These are phyloP conservation scores for Pseudopipra pipra DNA, from an alignment of 2,113 vertebrate genomes.

Conservation along the genomic window DNA sequence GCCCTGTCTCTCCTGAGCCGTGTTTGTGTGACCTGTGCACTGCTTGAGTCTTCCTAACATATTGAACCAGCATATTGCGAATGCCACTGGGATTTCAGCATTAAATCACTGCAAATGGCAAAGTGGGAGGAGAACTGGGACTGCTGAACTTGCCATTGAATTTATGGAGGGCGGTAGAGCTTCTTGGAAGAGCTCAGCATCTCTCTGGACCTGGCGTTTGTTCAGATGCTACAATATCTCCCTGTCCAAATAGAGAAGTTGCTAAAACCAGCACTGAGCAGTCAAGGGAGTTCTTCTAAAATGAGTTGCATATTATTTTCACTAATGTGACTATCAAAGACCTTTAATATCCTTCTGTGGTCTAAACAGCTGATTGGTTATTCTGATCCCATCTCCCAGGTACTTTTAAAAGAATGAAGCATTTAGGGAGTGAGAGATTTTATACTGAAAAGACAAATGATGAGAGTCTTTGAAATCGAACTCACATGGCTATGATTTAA, in stretches of 20 bases:
- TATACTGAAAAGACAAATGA: not conserved
- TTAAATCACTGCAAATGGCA: constrained; percentile 29
- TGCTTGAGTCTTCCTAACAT: constrained; percentile 34
- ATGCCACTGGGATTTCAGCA: constrained; percentile 35
- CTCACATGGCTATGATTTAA: constrained; percentile 48
- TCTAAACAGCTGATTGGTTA: constrained; percentile 32
- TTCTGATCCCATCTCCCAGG: constrained; percentile 32
- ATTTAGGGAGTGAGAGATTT: constrained; percentile 12
- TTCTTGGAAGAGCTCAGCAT: not conserved
- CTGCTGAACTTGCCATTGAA: constrained; percentile 10
- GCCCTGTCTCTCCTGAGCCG: not conserved
- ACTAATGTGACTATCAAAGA: not conserved
- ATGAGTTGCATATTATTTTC: constrained; percentile 24
- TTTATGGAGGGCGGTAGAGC: not conserved
- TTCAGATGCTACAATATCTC: not conserved
- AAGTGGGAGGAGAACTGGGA: constrained; percentile 18
- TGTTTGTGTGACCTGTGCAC: not conserved
- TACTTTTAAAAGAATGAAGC: constrained; percentile 26
- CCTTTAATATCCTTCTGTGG: constrained; percentile 48
- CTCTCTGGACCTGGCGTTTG: constrained; percentile 21
- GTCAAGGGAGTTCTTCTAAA: constrained; percentile 17
- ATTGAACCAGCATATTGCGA: constrained; percentile 49
- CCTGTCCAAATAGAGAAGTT: not conserved
- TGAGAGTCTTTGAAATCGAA: constrained; percentile 6
- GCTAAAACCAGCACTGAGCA: constrained; percentile 1